phyloP scores from a whole-genome alignment of 2,113 vertebrate species.

The Actenoides hombroni region DNA sequence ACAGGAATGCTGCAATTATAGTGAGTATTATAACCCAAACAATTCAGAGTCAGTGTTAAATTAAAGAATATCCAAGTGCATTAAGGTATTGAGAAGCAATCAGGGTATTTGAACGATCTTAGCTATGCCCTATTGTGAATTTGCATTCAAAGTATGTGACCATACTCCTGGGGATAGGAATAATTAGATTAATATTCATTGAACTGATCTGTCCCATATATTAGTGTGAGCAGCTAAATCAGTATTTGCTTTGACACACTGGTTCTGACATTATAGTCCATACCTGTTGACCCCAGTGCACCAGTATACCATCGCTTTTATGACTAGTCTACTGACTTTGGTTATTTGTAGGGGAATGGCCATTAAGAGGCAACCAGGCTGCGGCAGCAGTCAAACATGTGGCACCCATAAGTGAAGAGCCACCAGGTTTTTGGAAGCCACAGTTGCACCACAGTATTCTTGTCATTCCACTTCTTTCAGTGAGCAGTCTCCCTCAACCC shows the following conservation, averaged over 20 bases:
- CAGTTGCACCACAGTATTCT: neutral
- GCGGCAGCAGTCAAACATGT: neutral
- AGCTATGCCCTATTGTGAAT: neutral
- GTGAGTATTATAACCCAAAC: neutral
- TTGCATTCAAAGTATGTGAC: neutral
- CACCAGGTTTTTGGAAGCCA: neutral
- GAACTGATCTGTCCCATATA: neutral
- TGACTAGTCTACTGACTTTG: neutral
- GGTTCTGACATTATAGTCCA: neutral
- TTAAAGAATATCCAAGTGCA: neutral
- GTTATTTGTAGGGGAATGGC: neutral
- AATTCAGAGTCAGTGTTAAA: neutral
- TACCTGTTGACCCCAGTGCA: neutral
- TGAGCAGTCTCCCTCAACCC: neutral
- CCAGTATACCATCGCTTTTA: neutral
- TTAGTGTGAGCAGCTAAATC: neutral
- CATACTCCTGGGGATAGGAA: neutral
- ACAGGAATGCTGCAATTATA: neutral
- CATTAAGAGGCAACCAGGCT: neutral
- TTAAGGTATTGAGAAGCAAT: neutral
- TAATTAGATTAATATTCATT: constrained; percentile 21
- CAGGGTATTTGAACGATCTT: neutral
- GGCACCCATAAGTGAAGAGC: neutral
- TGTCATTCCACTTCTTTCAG: neutral
- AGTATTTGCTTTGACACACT: neutral